These are phyloP conservation scores for Platorchestia sp. DNA, from an alignment of 1,140 invertebrate species.

Conservation along the genomic window DNA sequence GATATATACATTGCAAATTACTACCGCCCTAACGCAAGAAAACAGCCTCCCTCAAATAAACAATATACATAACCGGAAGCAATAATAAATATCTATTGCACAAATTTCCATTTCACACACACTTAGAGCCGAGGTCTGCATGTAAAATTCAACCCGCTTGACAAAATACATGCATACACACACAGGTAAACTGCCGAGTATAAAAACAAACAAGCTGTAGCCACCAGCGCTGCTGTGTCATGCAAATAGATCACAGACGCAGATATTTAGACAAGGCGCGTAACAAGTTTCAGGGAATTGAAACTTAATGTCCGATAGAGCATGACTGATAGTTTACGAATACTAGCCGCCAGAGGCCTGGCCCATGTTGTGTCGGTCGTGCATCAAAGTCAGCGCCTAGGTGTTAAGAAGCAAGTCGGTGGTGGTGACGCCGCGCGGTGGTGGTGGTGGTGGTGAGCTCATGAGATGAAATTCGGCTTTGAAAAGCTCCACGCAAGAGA, in stretches of 20 bases:
- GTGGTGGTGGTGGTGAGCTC: not conserved
- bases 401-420: not conserved
- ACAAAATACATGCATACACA: not conserved
- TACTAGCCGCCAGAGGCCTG: not conserved
- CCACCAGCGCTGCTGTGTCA: not conserved
- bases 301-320: not conserved
- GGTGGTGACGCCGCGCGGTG: not conserved
- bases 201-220: not conserved
- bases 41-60: not conserved
- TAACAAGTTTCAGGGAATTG: conserved; percentile 26
- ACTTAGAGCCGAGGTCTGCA: not conserved
- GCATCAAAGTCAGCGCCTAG: not conserved
- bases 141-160: not conserved
- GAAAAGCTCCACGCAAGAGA: not conserved
- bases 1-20: not conserved
- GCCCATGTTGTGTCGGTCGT: not conserved
- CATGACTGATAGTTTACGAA: conserved; percentile 47
- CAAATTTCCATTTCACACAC: not conserved
- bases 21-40: not conserved
- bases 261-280: conserved; percentile 31
- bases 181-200: not conserved
- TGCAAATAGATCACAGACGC: not conserved
- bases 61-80: not conserved
- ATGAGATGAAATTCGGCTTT: not conserved
- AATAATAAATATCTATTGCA: not conserved